A percentile compares a stretch with the other conserved stretches of the same genome.
Conservation (phyloP, 2,113 vertebrate species). For the Brienomyrus longianalis region DNA sequence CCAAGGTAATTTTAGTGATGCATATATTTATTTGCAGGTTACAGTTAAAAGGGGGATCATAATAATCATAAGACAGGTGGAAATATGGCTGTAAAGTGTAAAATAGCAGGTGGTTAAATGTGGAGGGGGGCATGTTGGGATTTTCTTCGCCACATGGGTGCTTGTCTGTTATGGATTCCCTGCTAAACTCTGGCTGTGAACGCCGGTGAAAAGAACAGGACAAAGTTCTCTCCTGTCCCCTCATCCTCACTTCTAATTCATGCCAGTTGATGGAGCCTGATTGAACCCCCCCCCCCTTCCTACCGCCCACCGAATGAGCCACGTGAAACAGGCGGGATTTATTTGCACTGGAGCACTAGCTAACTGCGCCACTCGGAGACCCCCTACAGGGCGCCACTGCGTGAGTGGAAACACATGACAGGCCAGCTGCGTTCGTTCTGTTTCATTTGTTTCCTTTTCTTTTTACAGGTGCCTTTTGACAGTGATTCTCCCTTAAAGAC, state of each 20-base stretch:
- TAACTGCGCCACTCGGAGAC: conserved; percentile 36
- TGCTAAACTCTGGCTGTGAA: conserved; percentile 29
- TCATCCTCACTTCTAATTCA: conserved; percentile 44
- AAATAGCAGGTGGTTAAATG: not conserved
- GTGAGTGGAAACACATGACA: conserved; percentile 59
- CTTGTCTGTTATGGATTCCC: conserved; percentile 1
- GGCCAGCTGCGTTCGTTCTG: conserved; percentile 43
- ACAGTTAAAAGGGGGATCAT: not conserved
- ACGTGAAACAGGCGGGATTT: conserved; percentile 20
- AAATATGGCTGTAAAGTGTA: not conserved
- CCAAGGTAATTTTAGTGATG: not conserved
- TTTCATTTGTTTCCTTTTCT: conserved; percentile 1
- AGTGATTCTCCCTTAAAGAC: conserved; percentile 52
- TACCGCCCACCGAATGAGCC: not conserved
- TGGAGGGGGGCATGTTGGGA: not conserved
- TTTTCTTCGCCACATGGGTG: not conserved
- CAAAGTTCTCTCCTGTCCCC: conserved; percentile 28
- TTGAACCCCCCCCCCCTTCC: conserved; percentile 15
- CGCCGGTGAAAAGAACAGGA: conserved; percentile 33
- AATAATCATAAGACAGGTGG: not conserved
- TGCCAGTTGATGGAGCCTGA: conserved; percentile 30
- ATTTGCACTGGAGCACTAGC: conserved; percentile 48
- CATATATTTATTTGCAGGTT: not conserved
- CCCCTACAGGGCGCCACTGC: conserved; percentile 24
- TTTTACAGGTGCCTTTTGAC: conserved; percentile 50